A percentile compares a stretch with the other conserved stretches of the same genome.
These are phyloP conservation scores for Campoplex nolae DNA, from an alignment of 2,888 invertebrate genomes.

Conservation along the genomic window DNA sequence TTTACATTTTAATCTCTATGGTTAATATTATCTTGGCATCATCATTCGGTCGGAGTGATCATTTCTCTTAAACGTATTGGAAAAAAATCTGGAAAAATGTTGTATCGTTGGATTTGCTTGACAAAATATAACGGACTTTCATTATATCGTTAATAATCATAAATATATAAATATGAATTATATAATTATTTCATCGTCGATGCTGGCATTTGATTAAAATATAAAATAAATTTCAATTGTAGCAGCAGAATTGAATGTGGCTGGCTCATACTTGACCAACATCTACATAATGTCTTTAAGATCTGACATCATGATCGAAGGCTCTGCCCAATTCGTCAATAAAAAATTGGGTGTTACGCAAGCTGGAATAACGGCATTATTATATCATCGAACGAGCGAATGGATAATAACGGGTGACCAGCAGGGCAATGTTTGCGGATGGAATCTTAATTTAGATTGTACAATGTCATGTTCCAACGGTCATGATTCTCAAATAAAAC, in stretches of 20 bases:
- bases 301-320: constrained; percentile 45
- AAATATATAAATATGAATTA: too few relatives aligned
- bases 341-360: constrained; percentile 67
- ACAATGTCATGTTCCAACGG: constrained; percentile 67
- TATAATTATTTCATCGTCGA: too few relatives aligned
- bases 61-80: too few relatives aligned
- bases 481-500: constrained; percentile 62
- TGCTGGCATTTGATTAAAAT: background rate
- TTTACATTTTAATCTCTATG: too few relatives aligned
- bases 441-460: constrained; percentile 72
- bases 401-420: constrained; percentile 76
- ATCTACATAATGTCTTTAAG: constrained; percentile 73
- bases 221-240: background rate
- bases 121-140: too few relatives aligned
- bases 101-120: too few relatives aligned
- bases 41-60: too few relatives aligned
- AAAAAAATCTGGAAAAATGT: too few relatives aligned
- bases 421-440: constrained; percentile 72
- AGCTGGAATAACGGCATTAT: constrained; percentile 71
- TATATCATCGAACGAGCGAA: constrained; percentile 68
- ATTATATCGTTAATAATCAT: too few relatives aligned
- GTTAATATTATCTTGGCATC: too few relatives aligned
- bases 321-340: constrained; percentile 64
- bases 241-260: constrained; percentile 63
- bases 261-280: constrained; percentile 72